These are phyloP conservation scores for Aphrocallistes beatrix DNA, from an alignment of 37 sponge, comb jelly and placozoan genomes.

Conservation along the genomic window DNA sequence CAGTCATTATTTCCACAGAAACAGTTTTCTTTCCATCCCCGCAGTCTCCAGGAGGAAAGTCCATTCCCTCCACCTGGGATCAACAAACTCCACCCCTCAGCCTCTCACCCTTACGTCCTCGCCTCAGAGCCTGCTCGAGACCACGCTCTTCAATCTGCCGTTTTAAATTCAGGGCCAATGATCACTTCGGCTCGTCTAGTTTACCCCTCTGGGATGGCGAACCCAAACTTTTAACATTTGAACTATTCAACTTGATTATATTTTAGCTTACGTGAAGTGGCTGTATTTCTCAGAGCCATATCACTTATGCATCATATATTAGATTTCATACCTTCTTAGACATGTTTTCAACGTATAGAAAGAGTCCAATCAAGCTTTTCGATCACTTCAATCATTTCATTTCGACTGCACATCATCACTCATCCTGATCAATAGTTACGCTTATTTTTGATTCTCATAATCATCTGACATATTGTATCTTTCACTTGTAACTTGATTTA, in stretches of 20 bases:
- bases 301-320: neutral
- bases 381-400: neutral
- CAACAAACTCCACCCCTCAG: conserved; percentile 8
- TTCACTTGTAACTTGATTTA: no score
- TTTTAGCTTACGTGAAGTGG: neutral
- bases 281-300: neutral
- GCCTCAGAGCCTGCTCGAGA: neutral
- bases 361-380: conserved; percentile 2
- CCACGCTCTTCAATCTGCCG: neutral
- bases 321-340: neutral
- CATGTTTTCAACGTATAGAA: no score
- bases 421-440: neutral
- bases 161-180: neutral
- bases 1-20: neutral
- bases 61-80: neutral
- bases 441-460: conserved; percentile 14
- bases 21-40: neutral
- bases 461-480: no score
- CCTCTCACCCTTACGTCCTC: neutral
- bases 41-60: neutral
- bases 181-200: neutral
- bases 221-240: no score
- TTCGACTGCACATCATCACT: neutral
- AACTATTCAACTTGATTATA: neutral
- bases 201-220: neutral